A percentile compares a stretch with the other conserved stretches of the same genome.
phyloP scores from a whole-genome alignment of 64 coral and sea anemone species.

The Orbicella faveolata region DNA sequence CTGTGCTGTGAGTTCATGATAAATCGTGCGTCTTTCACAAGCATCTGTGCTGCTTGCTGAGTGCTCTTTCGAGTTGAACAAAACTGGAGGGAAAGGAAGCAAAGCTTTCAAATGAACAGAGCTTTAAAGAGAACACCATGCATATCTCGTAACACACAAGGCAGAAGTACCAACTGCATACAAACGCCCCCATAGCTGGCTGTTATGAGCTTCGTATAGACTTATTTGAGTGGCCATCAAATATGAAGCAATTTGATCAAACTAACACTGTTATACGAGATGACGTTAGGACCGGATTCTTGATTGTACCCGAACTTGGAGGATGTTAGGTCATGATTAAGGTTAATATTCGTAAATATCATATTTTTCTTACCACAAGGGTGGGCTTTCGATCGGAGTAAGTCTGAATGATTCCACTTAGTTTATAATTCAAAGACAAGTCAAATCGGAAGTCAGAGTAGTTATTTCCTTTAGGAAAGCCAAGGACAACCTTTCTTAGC shows the following conservation, averaged over 20 bases:
- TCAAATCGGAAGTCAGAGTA: slow-evolving; percentile 91
- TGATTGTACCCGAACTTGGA: too few relatives aligned
- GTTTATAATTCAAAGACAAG: slow-evolving; percentile 86
- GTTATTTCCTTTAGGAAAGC: slow-evolving; percentile 70
- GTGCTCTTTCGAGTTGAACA: slow-evolving; percentile 95
- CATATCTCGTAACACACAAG: too few relatives aligned
- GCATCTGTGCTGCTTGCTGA: slow-evolving; percentile 85
- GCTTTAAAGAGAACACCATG: too few relatives aligned
- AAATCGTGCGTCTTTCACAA: slow-evolving; percentile 92
- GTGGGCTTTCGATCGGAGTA: slow-evolving; percentile 94
- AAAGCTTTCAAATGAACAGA: not conserved
- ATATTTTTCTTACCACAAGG: slow-evolving; percentile 79
- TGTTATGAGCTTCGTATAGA: too few relatives aligned
- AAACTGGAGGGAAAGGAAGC: slow-evolving; percentile 53
- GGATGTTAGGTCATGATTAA: too few relatives aligned
- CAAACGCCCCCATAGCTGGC: too few relatives aligned
- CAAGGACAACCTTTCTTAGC: slow-evolving; percentile 87
- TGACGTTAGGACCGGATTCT: too few relatives aligned
- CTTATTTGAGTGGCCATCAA: too few relatives aligned
- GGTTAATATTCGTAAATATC: too few relatives aligned
- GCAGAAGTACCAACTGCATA: too few relatives aligned
- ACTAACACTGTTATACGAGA: too few relatives aligned
- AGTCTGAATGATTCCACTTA: slow-evolving; percentile 87
- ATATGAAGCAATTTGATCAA: too few relatives aligned
- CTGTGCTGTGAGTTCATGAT: slow-evolving; percentile 97